Evolutionary conservation across 1,140 invertebrate species (phyloP), one percentile per base, ranked within the genome.

Genomic region (Ooceraea biroi): DNA sequence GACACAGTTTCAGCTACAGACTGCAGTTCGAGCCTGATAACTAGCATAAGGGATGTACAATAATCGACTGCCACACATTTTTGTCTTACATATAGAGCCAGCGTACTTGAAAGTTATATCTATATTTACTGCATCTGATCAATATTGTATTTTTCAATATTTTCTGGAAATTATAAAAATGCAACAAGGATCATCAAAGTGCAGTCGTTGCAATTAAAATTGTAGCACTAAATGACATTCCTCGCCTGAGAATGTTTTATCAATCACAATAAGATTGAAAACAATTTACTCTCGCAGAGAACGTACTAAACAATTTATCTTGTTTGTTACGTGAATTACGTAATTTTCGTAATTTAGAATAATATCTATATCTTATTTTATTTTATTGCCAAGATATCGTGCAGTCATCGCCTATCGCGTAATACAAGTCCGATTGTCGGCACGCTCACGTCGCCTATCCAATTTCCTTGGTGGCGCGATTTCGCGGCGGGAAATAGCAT

Each of bases 401-500:
- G n/a, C n/a, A n/a, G n/a, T 71, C 25, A 22, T 30, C 27, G 41
- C 25, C 11, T 36, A 57, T 69, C 65, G 63, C 55, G 25, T 66
- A 30, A 78, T 36, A 78, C 36, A 57, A 11, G 8, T 17, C 5
- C 58, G 73, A 76, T 63, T 61, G 44, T 74, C 73, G 25, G 55
- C 55, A 30, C 30, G 48, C 19, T 41, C 63, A 30, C 22, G 48
- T 80, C 36, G n/a, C 7, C 65, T 71, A 80, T 80, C 76, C 76
- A 69, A 80, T 80, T 80, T 80, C 50, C 65, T 65, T 57, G 41
- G 50, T 69, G 76, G 22, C 65, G 63, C 48, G 76, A 78, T 69
- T 58, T 68, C 52, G 68, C 71, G 83, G 44, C 27, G 46, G 55
- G 41, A 72, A 63, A 71, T 60, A 58, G 74, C 48, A 48, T 74